These are phyloP conservation scores for Amphilophus citrinellus DNA, from an alignment of 2,113 vertebrate species.

Conservation along the genomic window DNA sequence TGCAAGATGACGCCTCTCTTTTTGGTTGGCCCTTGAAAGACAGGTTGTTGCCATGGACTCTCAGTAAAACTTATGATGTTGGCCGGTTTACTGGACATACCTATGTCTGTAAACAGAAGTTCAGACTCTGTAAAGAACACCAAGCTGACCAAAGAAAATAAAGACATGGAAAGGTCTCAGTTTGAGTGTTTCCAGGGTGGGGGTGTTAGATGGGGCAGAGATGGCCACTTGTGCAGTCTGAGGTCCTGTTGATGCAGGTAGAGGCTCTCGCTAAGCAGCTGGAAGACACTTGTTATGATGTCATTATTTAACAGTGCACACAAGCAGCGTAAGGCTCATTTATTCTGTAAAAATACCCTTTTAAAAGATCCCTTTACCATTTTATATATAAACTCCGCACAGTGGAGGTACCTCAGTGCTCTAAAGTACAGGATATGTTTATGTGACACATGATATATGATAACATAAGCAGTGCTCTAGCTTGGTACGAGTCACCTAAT, in stretches of 20 bases:
- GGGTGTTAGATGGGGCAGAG: conserved; percentile 43
- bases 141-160: conserved; percentile 68
- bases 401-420: conserved; percentile 23
- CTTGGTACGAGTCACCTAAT: conserved; percentile 4
- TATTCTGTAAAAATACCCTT: conserved; percentile 61
- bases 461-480: conserved; percentile 52
- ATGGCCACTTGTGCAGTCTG: conserved; percentile 40
- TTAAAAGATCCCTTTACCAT: conserved; percentile 56
- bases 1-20: conserved; percentile 32
- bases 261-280: conserved; percentile 53
- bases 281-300: conserved; percentile 64
- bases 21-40: conserved; percentile 23
- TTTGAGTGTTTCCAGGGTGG: conserved; percentile 70
- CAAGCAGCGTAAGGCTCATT: conserved; percentile 58
- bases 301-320: conserved; percentile 64
- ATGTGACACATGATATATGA: conserved; percentile 65
- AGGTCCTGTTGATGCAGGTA: conserved; percentile 48
- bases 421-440: conserved; percentile 59
- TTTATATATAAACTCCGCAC: conserved; percentile 59
- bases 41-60: conserved; percentile 42
- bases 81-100: conserved; percentile 44
- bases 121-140: conserved; percentile 65
- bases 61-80: conserved; percentile 54
- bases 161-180: conserved; percentile 52
- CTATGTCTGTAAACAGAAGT: conserved; percentile 66